Conservation (phyloP, 2,113 vertebrate genomes). For the Anarrhichthys ocellatus region DNA sequence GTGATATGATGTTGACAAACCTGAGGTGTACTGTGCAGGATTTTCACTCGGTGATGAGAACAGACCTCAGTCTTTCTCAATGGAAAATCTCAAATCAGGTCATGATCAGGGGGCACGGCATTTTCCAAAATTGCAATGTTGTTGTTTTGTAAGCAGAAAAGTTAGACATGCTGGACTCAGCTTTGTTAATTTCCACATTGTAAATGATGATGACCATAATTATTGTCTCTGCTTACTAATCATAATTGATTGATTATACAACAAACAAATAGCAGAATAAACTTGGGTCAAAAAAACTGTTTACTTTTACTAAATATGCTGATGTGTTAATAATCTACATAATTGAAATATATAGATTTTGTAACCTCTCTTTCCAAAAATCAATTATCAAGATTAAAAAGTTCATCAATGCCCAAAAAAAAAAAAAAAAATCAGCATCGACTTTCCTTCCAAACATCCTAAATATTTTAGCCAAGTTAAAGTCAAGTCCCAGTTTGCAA, state of each 20-base stretch:
- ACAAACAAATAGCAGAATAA: background rate
- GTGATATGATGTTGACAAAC: conserved; percentile 69
- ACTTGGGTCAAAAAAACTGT: background rate
- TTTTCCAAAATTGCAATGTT: background rate
- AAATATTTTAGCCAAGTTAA: conserved; percentile 28
- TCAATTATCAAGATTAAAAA: background rate
- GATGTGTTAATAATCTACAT: background rate
- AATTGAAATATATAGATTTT: background rate
- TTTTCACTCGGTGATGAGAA: conserved; percentile 62
- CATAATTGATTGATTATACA: too few species aligned
- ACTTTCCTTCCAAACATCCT: conserved; percentile 19
- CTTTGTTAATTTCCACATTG: background rate
- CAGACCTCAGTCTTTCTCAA: conserved; percentile 62
- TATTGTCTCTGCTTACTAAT: too few species aligned
- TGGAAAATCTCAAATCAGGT: conserved; percentile 58
- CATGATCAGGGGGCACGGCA: conserved; percentile 3
- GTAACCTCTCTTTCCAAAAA: background rate
- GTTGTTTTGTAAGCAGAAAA: conserved; percentile 1
- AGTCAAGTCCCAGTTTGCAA: conserved; percentile 14
- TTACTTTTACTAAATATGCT: background rate
- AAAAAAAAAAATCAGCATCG: background rate
- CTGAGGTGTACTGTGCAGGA: conserved; percentile 58
- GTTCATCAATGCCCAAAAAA: too few species aligned
- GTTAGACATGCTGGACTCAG: background rate
- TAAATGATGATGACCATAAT: background rate